Evolutionary conservation across 2,888 invertebrate genomes (phyloP).

Genomic region (Drosophila sordidula): DNA sequence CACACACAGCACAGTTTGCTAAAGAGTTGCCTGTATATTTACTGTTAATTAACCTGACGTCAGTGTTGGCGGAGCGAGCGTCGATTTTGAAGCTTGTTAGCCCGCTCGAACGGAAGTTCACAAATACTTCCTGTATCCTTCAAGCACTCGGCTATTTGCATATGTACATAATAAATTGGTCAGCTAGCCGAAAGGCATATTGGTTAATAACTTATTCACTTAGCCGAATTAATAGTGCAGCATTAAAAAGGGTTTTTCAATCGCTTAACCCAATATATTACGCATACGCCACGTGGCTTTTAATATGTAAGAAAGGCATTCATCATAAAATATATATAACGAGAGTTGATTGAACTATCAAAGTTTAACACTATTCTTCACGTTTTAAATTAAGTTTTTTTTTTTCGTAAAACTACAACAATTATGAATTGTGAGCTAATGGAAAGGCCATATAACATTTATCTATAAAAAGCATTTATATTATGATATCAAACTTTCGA

Average conservation of each 20-base stretch:
- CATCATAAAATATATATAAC: neutral
- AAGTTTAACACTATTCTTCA: no score
- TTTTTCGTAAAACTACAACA: neutral
- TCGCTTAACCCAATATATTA: conserved; percentile 8
- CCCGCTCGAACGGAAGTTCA: conserved; percentile 43
- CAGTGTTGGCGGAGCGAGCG: conserved; percentile 25
- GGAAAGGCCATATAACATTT: neutral
- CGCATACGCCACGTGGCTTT: conserved; percentile 27
- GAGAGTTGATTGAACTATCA: conserved; percentile 2
- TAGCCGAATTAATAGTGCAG: conserved; percentile 56
- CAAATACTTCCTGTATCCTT: conserved; percentile 39
- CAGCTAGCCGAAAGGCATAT: conserved; percentile 8
- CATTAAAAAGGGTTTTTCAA: conserved; percentile 36
- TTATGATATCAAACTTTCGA: neutral
- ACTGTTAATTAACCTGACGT: conserved; percentile 71
- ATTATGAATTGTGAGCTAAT: neutral
- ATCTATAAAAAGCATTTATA: neutral
- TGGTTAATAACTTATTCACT: conserved; percentile 55
- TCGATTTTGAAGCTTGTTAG: conserved; percentile 25
- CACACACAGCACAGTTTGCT: neutral
- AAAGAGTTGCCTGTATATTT: conserved; percentile 54
- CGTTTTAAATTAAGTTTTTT: neutral
- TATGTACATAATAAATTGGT: conserved; percentile 57
- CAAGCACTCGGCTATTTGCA: conserved; percentile 48
- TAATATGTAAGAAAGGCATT: neutral